These are phyloP conservation scores for Hemibagrus guttatus DNA, from an alignment of 2,797 vertebrate genomes.

Conservation along the genomic window DNA sequence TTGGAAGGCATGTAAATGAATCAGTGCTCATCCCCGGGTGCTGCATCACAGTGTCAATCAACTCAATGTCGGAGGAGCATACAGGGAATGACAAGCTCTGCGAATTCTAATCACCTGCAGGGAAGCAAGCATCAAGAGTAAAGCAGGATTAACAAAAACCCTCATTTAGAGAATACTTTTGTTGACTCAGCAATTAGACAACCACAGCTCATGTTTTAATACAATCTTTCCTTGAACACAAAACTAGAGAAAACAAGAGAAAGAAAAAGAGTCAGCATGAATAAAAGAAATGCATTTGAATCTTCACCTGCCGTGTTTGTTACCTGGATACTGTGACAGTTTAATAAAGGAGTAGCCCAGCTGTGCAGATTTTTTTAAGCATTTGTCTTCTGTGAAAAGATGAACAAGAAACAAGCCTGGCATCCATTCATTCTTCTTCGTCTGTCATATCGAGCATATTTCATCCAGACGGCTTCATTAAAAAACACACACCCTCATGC, in stretches of 20 bases:
- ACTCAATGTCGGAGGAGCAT: slow-evolving; percentile 52
- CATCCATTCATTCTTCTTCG: slow-evolving; percentile 24
- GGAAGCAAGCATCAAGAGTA: slow-evolving; percentile 39
- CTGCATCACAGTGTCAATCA: slow-evolving; percentile 55
- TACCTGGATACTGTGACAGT: slow-evolving; percentile 48
- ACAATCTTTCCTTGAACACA: slow-evolving; percentile 27
- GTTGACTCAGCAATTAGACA: slow-evolving; percentile 52
- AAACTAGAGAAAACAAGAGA: slow-evolving; percentile 25
- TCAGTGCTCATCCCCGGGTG: slow-evolving; percentile 44
- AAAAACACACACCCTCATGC: slow-evolving; percentile 24
- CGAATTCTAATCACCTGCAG: slow-evolving; percentile 59
- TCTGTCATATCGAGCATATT: slow-evolving; percentile 19
- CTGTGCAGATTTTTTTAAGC: slow-evolving; percentile 25
- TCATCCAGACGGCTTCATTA: slow-evolving; percentile 49
- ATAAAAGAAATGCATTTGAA: slow-evolving; percentile 33
- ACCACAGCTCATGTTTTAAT: slow-evolving; percentile 18
- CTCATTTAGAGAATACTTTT: slow-evolving; percentile 51
- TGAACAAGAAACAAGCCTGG: slow-evolving; percentile 16
- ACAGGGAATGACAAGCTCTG: slow-evolving; percentile 49
- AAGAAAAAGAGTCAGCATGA: slow-evolving; percentile 15
- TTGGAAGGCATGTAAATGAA: slow-evolving; percentile 60
- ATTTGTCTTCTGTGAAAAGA: slow-evolving; percentile 29
- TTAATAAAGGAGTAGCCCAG: slow-evolving; percentile 50
- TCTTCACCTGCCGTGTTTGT: slow-evolving; percentile 29
- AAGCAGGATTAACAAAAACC: slow-evolving; percentile 45